A percentile compares a stretch with the other conserved stretches of the same genome.
Conservation (phyloP, 2,113 vertebrate genomes). For the Albula goreensis region DNA sequence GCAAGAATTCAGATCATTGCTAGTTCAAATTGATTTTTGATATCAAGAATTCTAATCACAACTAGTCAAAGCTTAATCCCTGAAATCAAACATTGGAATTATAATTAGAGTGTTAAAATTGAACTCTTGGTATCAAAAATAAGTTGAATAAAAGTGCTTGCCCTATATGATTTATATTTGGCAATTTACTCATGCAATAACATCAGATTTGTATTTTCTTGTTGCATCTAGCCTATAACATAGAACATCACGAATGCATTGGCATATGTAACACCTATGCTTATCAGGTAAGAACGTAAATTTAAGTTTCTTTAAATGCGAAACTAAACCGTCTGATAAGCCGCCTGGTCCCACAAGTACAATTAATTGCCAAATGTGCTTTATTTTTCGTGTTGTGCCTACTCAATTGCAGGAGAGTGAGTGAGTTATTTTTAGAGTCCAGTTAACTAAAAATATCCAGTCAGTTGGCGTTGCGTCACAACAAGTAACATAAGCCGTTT, state of each 20-base stretch:
- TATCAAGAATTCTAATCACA: too few species aligned
- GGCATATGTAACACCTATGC: not conserved
- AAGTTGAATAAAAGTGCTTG: too few species aligned
- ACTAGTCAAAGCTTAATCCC: too few species aligned
- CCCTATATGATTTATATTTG: too few species aligned
- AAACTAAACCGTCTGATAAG: not conserved
- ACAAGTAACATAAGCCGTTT: slow-evolving; percentile 60
- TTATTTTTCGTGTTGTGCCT: slow-evolving; percentile 65
- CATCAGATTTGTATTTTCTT: not conserved
- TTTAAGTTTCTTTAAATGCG: too few species aligned
- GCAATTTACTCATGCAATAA: too few species aligned
- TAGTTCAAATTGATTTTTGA: too few species aligned
- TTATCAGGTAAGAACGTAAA: not conserved
- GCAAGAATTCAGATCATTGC: too few species aligned
- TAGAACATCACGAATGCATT: not conserved
- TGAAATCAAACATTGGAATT: too few species aligned
- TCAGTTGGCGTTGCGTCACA: slow-evolving; percentile 66
- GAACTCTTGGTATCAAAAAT: too few species aligned
- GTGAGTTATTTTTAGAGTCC: slow-evolving; percentile 69
- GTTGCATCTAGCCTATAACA: not conserved
- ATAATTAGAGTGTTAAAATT: too few species aligned
- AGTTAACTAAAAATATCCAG: slow-evolving; percentile 67
- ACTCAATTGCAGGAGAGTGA: slow-evolving; percentile 9
- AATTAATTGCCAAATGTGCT: slow-evolving; percentile 23
- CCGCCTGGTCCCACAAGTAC: not conserved